A percentile compares a stretch with the other conserved stretches of the same genome.
These are phyloP conservation scores for Mormyrus hasselquistii DNA, from an alignment of 2,797 vertebrate species.

Conservation along the genomic window DNA sequence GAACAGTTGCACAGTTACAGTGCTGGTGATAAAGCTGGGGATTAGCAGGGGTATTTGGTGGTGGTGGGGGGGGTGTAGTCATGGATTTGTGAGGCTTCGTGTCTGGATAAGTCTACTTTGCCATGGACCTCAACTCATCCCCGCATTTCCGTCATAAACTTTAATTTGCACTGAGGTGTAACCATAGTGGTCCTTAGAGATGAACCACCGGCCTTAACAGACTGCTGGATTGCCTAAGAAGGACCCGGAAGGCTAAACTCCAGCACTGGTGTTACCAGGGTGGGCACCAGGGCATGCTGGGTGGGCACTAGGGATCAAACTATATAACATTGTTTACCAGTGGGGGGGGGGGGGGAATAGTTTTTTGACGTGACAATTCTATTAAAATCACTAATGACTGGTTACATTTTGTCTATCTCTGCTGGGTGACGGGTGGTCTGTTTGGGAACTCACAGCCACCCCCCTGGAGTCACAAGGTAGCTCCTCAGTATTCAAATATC, in stretches of 20 bases:
- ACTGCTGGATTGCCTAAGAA: background rate
- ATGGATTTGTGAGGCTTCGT: background rate
- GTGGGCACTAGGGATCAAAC: background rate
- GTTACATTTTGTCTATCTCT: too few relatives aligned
- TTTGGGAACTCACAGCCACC: background rate
- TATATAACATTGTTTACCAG: background rate
- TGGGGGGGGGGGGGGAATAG: too few relatives aligned
- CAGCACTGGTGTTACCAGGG: background rate
- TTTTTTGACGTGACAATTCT: too few relatives aligned
- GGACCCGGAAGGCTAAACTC: background rate
- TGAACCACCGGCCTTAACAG: background rate
- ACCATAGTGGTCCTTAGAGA: background rate
- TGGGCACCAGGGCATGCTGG: background rate
- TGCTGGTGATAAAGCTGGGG: background rate
- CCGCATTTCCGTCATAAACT: background rate
- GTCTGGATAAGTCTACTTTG: background rate
- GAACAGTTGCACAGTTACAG: background rate
- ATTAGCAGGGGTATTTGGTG: background rate
- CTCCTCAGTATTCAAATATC: background rate
- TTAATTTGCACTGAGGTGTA: background rate
- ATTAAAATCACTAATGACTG: too few relatives aligned
- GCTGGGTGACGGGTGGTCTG: too few relatives aligned
- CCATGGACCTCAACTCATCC: background rate
- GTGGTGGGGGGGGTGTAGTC: background rate
- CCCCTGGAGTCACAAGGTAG: background rate